Conservation (phyloP, 1,140 invertebrate genomes). For the Polypedilum vanderplanki region DNA sequence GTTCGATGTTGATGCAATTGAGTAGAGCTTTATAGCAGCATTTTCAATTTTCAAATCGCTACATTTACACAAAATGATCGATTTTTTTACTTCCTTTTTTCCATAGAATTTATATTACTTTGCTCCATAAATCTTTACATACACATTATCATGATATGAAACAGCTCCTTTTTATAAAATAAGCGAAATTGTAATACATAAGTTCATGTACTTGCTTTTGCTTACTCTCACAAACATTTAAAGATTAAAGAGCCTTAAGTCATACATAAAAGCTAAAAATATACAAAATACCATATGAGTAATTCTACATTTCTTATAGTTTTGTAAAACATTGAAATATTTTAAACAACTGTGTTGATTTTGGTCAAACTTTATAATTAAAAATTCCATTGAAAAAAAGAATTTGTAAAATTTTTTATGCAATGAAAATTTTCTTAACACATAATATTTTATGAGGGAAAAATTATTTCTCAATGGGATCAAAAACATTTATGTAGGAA, state of each 20-base stretch:
- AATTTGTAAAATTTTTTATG: no score
- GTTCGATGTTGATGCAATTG: background rate
- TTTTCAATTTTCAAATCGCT: conserved; percentile 20
- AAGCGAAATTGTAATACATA: no score
- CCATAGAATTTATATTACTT: background rate
- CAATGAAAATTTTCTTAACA: no score
- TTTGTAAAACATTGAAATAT: no score
- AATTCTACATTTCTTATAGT: no score
- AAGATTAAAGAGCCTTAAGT: background rate
- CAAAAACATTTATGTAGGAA: no score
- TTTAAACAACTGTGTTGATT: no score
- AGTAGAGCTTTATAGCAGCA: background rate
- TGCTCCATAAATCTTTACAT: background rate
- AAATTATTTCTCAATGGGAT: no score
- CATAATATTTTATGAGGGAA: no score
- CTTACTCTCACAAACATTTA: background rate
- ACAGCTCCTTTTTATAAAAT: background rate
- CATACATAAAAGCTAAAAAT: background rate
- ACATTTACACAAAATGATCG: conserved; percentile 18
- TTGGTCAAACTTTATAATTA: no score
- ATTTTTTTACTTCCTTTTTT: background rate
- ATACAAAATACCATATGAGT: background rate
- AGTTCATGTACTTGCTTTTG: background rate
- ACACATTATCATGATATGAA: conserved; percentile 13
- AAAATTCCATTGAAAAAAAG: no score